Conservation (phyloP, 2,113 vertebrate genomes). For the Dasyornis broadbenti region DNA sequence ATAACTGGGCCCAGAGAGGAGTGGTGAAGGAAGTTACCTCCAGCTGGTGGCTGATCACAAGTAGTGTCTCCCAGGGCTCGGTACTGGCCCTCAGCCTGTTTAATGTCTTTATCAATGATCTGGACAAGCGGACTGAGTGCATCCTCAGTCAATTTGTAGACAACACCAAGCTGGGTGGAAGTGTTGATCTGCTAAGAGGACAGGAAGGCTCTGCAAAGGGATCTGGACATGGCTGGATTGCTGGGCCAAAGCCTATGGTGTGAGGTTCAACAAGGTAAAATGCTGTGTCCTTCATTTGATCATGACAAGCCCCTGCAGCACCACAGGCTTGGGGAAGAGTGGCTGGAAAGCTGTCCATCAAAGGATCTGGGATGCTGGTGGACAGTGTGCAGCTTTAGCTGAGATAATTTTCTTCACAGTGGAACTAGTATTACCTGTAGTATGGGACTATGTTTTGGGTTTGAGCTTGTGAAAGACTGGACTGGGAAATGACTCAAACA, state of each 20-base stretch:
- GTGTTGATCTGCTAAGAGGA: fast-evolving
- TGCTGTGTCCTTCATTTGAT: not conserved
- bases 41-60: fast-evolving
- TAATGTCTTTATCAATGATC: not conserved
- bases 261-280: not conserved
- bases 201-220: not conserved
- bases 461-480: not conserved
- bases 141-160: not conserved
- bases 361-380: not conserved
- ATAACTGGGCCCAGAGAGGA: fast-evolving
- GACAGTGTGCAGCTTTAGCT: not conserved
- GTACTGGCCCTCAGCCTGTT: not conserved
- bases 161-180: not conserved
- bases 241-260: not conserved
- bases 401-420: not conserved
- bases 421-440: not conserved
- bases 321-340: not conserved
- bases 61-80: not conserved
- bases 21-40: not conserved
- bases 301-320: not conserved
- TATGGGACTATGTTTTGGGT: not conserved
- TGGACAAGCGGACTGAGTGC: not conserved
- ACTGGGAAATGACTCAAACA: not conserved
- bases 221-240: not conserved
- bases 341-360: not conserved